Evolutionary conservation across 2,888 invertebrate species (phyloP), one percentile per base, ranked within the genome.

Genomic region (Drosophila engyochracea): DNA sequence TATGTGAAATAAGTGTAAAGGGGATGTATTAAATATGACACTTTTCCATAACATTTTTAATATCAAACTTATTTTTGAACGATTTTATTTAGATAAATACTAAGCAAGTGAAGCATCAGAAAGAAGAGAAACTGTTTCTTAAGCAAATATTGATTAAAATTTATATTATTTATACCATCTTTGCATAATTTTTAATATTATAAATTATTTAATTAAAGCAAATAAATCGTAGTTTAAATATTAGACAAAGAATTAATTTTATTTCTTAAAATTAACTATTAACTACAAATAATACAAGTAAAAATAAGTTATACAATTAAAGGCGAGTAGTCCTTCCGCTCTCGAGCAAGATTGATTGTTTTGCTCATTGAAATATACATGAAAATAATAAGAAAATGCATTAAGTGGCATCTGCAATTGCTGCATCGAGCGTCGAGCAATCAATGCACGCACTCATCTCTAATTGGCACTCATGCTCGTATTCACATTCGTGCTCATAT

Each of bases 401-500:
- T 47, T 25, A 47, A 25, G 47, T 25, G 16, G 9, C 47, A 25
- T 0, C 25, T 9, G 10, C 47, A 25, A 47, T 25, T 47, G 25
- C 25, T 25, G 47, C 25, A 7, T 2, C 4, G 4, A 7, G 22
- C 1, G 2, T 22, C 14, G 44, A 31, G 31, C 2, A 53, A 53
- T 30, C 28, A 44, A 22, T n/a, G 49, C 57, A 64, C 64, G 66
- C 39, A 28, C 60, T 22, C 66, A 60, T 60, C 61, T 41, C 52
- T 33, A 72, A 58, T 61, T 61, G 66, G 55, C 57, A 73, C 59
- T 66, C 60, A 22, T 41, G 41, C 25, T 16, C n/a, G 25, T 65
- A 28, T 51, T 14, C 44, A 41, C n/a, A 58, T 37, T 19, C 44
- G 37, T 53, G 51, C 28, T 47, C 28, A 52, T 49, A 60, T 39